phyloP scores from a whole-genome alignment of 2,113 vertebrate species.

The Proterorhinus semilunaris region DNA sequence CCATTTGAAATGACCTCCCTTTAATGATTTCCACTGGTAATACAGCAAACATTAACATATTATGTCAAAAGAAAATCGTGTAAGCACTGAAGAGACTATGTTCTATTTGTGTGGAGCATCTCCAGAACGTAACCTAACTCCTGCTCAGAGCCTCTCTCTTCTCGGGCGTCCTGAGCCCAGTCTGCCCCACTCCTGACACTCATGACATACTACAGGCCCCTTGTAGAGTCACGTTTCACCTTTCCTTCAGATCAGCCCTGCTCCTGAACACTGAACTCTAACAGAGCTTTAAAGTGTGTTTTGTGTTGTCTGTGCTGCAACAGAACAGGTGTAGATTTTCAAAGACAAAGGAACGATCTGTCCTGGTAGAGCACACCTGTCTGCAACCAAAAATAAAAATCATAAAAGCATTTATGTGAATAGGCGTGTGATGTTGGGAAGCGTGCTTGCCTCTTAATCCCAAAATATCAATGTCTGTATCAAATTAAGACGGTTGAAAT shows the following conservation, averaged over 20 bases:
- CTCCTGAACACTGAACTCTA: constrained; percentile 25
- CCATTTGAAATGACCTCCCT: no score
- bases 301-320: constrained; percentile 60
- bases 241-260: constrained; percentile 31
- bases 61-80: no score
- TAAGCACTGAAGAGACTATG: background rate
- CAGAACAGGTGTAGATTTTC: constrained; percentile 48
- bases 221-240: constrained; percentile 52
- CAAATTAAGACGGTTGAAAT: no score
- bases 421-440: no score
- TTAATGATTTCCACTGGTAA: no score
- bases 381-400: constrained; percentile 23
- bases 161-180: constrained; percentile 22
- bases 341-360: constrained; percentile 47
- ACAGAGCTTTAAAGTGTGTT: constrained; percentile 51
- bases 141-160: constrained; percentile 17
- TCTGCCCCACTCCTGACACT: constrained; percentile 31
- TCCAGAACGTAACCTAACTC: constrained; percentile 40
- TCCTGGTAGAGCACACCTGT: constrained; percentile 48
- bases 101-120: constrained; percentile 1
- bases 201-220: constrained; percentile 52
- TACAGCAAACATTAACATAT: no score
- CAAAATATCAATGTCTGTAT: no score
- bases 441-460: no score
- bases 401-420: background rate